phyloP scores from a whole-genome alignment of 2,888 invertebrate genomes.

The Meta bourneti region DNA sequence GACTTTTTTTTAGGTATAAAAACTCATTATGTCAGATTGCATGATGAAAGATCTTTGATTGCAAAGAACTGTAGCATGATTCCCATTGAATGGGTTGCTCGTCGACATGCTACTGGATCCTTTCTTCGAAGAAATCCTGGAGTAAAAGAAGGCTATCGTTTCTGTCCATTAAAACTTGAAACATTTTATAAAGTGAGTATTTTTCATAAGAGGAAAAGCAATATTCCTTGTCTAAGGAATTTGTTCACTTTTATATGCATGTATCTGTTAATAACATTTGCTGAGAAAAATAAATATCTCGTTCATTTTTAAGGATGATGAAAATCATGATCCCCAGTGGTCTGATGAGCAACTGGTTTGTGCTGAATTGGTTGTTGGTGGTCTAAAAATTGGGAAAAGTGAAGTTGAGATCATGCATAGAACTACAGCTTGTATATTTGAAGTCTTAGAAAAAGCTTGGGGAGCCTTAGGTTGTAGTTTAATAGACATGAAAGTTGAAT shows the following conservation, averaged over 20 bases:
- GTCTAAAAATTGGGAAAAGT: constrained; percentile 88
- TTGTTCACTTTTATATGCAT: too few relatives aligned
- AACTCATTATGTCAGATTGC: constrained; percentile 90
- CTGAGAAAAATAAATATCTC: not conserved
- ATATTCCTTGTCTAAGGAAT: not conserved
- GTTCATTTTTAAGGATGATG: constrained; percentile 87
- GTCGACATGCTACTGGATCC: constrained; percentile 95
- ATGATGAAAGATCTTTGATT: constrained; percentile 90
- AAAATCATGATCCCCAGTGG: constrained; percentile 99
- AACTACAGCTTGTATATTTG: constrained; percentile 92
- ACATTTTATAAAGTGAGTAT: constrained; percentile 91
- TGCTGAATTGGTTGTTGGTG: constrained; percentile 90
- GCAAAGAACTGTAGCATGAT: constrained; percentile 97
- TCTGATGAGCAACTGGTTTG: constrained; percentile 95
- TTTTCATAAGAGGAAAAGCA: not conserved
- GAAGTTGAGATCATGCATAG: constrained; percentile 92
- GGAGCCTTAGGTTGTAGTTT: constrained; percentile 92
- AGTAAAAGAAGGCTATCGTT: constrained; percentile 95
- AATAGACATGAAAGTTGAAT: constrained; percentile 99
- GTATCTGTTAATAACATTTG: too few relatives aligned
- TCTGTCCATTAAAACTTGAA: constrained; percentile 91
- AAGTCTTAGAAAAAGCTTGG: constrained; percentile 97
- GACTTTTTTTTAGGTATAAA: constrained; percentile 85
- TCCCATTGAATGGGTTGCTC: constrained; percentile 98
- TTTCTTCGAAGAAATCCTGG: constrained; percentile 92